phyloP scores from a whole-genome alignment of 2,113 vertebrate species.

The Chiloscyllium plagiosum region DNA sequence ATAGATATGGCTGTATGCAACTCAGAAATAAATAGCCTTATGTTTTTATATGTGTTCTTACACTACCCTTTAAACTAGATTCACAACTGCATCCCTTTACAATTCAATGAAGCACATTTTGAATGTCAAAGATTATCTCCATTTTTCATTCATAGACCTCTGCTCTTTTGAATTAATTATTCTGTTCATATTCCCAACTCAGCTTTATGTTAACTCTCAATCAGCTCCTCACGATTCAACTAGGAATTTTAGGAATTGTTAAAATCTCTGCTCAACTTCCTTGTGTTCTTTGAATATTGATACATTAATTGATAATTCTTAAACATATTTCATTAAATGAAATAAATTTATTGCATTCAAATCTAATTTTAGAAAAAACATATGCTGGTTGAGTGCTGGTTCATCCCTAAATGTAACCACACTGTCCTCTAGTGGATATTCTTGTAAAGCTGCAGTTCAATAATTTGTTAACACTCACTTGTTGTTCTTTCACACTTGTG shows the following conservation, averaged over 20 bases:
- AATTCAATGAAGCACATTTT: background rate
- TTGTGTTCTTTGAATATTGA: background rate
- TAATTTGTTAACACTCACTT: background rate
- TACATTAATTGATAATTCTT: background rate
- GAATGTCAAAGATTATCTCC: background rate
- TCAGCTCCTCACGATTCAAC: background rate
- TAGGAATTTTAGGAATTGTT: background rate
- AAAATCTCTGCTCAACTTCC: background rate
- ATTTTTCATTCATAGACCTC: background rate
- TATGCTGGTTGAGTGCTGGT: background rate
- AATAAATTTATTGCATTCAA: background rate
- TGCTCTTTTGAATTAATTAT: background rate
- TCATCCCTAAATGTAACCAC: background rate
- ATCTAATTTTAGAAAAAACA: background rate
- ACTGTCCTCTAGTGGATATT: constrained; percentile 10
- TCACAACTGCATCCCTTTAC: background rate
- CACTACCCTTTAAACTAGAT: background rate
- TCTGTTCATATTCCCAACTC: background rate
- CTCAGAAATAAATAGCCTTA: background rate
- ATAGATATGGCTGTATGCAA: background rate
- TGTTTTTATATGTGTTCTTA: background rate
- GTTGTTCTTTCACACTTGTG: background rate
- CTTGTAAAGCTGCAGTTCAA: background rate
- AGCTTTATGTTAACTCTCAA: background rate
- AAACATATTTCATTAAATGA: background rate